These are phyloP conservation scores for Serilophus lunatus DNA, from an alignment of 2,113 vertebrate species.

Conservation along the genomic window DNA sequence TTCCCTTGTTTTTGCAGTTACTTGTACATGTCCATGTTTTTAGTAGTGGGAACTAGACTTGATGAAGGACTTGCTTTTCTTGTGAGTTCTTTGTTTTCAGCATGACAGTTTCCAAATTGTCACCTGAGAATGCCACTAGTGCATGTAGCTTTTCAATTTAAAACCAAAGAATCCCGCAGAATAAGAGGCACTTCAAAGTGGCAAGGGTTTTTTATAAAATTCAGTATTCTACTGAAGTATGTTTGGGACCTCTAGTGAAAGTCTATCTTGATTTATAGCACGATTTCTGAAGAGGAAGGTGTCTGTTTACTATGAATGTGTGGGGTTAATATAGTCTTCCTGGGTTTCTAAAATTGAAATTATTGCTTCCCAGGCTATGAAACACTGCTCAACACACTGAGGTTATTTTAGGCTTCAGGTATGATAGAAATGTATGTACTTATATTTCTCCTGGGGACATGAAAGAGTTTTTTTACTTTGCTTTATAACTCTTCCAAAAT, in stretches of 20 bases:
- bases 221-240: not conserved
- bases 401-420: conserved; percentile 57
- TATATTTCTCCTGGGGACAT: conserved; percentile 47
- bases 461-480: not conserved
- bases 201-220: not conserved
- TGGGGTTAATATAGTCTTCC: not conserved
- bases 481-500: conserved; percentile 33
- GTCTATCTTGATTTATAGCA: not conserved
- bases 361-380: conserved; percentile 29
- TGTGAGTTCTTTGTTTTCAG: not conserved
- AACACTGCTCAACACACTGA: not conserved
- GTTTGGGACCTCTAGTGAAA: not conserved
- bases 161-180: not conserved
- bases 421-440: conserved; percentile 30
- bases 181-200: not conserved
- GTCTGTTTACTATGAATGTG: conserved; percentile 8
- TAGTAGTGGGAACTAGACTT: not conserved
- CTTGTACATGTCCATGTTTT: not conserved
- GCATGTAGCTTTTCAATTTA: not conserved
- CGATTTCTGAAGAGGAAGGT: not conserved
- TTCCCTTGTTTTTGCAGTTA: not conserved
- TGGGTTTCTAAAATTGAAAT: conserved; percentile 16
- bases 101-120: not conserved
- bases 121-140: not conserved
- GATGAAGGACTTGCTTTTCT: not conserved